phyloP scores from a whole-genome alignment of 2,888 invertebrate genomes.

The Macrophya alboannulata region DNA sequence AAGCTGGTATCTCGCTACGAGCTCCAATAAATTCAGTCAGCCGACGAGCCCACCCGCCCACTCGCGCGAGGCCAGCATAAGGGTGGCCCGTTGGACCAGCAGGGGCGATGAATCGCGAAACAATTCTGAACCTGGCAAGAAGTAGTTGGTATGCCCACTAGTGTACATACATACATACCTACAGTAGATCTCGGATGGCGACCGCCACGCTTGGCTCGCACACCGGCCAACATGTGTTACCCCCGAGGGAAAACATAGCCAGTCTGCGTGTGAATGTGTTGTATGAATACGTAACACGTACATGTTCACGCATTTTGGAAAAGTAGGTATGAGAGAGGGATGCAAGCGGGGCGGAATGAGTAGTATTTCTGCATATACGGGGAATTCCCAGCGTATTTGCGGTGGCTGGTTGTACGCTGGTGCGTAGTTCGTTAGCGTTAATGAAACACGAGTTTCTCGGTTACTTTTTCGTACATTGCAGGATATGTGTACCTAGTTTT shows the following conservation, averaged over 20 bases:
- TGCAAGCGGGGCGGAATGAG: background rate
- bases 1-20: slow-evolving; percentile 39
- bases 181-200: slow-evolving; percentile 72
- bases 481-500: background rate
- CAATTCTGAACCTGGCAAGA: slow-evolving; percentile 56
- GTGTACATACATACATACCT: background rate
- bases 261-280: background rate
- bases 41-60: slow-evolving; percentile 12
- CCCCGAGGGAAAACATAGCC: slow-evolving; percentile 43
- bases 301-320: slow-evolving; percentile 17
- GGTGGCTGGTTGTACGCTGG: slow-evolving; percentile 38
- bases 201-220: slow-evolving; percentile 70
- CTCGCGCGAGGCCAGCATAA: background rate
- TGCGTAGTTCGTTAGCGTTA: slow-evolving; percentile 52
- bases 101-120: slow-evolving; percentile 57
- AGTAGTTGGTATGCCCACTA: slow-evolving; percentile 58
- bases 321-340: background rate
- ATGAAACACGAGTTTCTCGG: slow-evolving; percentile 42
- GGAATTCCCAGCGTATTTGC: slow-evolving; percentile 49
- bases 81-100: background rate
- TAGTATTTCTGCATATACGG: slow-evolving; percentile 45
- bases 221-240: background rate
- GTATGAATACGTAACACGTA: slow-evolving; percentile 20
- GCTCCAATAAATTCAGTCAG: slow-evolving; percentile 45
- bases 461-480: slow-evolving; percentile 7